Evolutionary conservation across 2,113 vertebrate genomes (phyloP), one percentile per base, ranked within the genome.

Genomic region (Zosterops hypoxanthus): DNA sequence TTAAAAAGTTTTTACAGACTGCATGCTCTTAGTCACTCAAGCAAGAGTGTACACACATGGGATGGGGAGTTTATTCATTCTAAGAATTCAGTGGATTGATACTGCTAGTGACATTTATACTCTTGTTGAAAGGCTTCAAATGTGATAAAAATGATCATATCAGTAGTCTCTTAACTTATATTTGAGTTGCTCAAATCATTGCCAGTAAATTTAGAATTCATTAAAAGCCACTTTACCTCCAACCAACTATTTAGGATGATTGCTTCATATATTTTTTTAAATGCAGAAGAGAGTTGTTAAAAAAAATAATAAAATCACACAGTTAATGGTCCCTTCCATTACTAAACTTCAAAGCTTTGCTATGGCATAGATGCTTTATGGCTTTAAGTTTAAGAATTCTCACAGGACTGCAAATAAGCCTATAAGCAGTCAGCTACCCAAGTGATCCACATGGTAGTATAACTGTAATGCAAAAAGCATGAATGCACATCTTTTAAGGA

Each of bases 401-500:
- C 71, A 82, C 87, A 94, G 69, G 79, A 95, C 86, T 96, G 81
- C 82, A 82, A 90, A 66, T 72, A 95, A 96, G 86, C 73, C 71
- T 65, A 65, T 94, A 92, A 95, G 94, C 96, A 96, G 90, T 92
- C 93, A 71, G 89, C 82, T 91, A 79, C 75, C 84, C 90, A 80
- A 91, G 94, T 81, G 97, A 96, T 97, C 75, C 85, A 97, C 75
- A 79, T n/a, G 61, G 92, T 79, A 95, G 76, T 88, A 23, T 60
- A 93, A 93, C 70, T 72, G 64, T 65, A 79, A 97, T 60, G 72
- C 94, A 97, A 94, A 92, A 95, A 78, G 89, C 92, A 76, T 15
- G 55, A 95, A 88, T 34, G 63, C 82, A 57, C 71, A 71, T 90
- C 77, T 71, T 69, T 23, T 56, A 77, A 83, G 52, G 85, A 90